Evolutionary conservation across 2,113 vertebrate species (phyloP).

Genomic region (Ophiodon elongatus): DNA sequence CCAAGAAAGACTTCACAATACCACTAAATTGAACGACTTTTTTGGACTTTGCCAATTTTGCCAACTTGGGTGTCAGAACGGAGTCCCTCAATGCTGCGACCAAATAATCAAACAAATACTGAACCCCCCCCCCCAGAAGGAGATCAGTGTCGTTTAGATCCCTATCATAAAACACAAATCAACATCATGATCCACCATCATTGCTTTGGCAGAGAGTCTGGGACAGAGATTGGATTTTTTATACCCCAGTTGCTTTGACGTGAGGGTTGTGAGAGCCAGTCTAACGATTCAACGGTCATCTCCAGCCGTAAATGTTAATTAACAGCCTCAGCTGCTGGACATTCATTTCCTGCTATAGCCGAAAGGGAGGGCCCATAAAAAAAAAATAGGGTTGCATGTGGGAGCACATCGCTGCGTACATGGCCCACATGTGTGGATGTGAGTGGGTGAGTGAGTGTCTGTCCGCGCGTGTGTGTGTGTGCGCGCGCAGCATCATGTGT

Average conservation of each 20-base stretch:
- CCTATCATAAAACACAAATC: conserved; percentile 66
- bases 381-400: conserved; percentile 42
- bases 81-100: neutral
- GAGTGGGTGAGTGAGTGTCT: neutral
- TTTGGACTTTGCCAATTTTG: neutral
- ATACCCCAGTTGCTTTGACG: conserved; percentile 61
- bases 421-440: neutral
- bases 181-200: conserved; percentile 60
- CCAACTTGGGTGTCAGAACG: neutral
- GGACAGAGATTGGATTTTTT: conserved; percentile 68
- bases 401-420: conserved; percentile 2
- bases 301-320: conserved; percentile 78
- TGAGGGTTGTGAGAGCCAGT: conserved; percentile 60
- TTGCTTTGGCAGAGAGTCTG: conserved; percentile 62
- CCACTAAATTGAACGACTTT: neutral
- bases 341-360: conserved; percentile 75
- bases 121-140: neutral
- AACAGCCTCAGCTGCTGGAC: conserved; percentile 71
- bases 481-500: conserved; percentile 37
- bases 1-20: neutral
- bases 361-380: conserved; percentile 54
- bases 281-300: conserved; percentile 72
- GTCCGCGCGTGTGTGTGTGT: conserved; percentile 18
- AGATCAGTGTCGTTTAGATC: conserved; percentile 43
- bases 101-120: conserved; percentile 26